Percentiles rank a stretch among this genome's conserved stretches.
phyloP scores from a whole-genome alignment of 2,113 vertebrate species.

The Maccullochella peelii region DNA sequence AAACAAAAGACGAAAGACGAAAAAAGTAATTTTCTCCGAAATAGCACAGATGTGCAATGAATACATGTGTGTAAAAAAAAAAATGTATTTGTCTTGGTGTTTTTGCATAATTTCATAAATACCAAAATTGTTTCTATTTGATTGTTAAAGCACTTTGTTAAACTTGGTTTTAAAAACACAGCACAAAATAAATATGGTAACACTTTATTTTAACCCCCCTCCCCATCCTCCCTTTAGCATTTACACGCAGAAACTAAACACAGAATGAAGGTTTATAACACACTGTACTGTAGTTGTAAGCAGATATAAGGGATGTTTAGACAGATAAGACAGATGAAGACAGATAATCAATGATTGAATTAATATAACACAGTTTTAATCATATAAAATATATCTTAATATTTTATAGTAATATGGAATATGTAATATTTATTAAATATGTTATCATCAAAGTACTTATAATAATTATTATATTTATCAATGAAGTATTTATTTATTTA shows the following conservation, averaged over 20 bases:
- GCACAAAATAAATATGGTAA: background rate
- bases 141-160: background rate
- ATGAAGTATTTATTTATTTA: background rate
- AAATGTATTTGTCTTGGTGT: no score
- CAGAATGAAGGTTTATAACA: background rate
- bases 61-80: no score
- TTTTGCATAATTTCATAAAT: background rate
- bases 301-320: background rate
- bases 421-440: background rate
- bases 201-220: background rate
- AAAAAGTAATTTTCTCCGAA: constrained; percentile 17
- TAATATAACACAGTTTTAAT: background rate
- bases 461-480: background rate
- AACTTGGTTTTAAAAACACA: background rate
- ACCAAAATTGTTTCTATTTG: background rate
- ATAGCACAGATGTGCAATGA: constrained; percentile 20
- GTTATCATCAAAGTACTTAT: background rate
- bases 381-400: background rate
- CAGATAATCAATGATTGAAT: background rate
- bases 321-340: no score
- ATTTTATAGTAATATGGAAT: background rate
- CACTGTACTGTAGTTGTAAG: background rate
- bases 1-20: constrained; percentile 8
- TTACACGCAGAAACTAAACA: background rate
- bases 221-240: background rate